Percentiles rank a stretch among this genome's conserved stretches.
Evolutionary conservation across 2,797 vertebrate genomes (phyloP).

Genomic region (Notoglanidium macrostoma): DNA sequence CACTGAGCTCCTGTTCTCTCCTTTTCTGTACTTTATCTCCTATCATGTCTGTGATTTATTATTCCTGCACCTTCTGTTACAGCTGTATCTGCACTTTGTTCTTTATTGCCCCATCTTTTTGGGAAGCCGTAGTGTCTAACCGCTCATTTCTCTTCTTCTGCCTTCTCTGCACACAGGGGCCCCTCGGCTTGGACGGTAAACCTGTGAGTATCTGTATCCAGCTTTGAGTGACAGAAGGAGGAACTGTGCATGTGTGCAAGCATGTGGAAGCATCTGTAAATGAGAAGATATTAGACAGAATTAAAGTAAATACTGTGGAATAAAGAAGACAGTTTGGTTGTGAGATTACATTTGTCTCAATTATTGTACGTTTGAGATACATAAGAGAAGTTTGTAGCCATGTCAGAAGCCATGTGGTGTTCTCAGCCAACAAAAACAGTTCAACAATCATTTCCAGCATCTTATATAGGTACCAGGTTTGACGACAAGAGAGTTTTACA

Average conservation of each 20-base stretch:
- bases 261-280: conserved; percentile 1
- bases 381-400: background rate
- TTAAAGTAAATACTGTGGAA: background rate
- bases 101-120: conserved; percentile 27
- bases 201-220: conserved; percentile 50
- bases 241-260: conserved; percentile 15
- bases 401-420: background rate
- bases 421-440: background rate
- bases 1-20: conserved; percentile 6
- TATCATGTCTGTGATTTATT: conserved; percentile 20
- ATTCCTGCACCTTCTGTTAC: conserved; percentile 28
- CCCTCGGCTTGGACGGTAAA: conserved; percentile 57
- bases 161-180: conserved; percentile 49
- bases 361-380: background rate
- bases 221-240: conserved; percentile 24
- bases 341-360: background rate
- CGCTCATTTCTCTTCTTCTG: conserved; percentile 34
- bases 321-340: background rate
- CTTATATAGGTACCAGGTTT: background rate
- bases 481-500: background rate
- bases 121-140: conserved; percentile 27
- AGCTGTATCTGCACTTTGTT: conserved; percentile 40
- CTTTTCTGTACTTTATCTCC: conserved; percentile 19
- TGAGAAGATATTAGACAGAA: background rate
- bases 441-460: background rate